Evolutionary conservation across 2,797 vertebrate species (phyloP).

Genomic region (Carduelis carduelis): DNA sequence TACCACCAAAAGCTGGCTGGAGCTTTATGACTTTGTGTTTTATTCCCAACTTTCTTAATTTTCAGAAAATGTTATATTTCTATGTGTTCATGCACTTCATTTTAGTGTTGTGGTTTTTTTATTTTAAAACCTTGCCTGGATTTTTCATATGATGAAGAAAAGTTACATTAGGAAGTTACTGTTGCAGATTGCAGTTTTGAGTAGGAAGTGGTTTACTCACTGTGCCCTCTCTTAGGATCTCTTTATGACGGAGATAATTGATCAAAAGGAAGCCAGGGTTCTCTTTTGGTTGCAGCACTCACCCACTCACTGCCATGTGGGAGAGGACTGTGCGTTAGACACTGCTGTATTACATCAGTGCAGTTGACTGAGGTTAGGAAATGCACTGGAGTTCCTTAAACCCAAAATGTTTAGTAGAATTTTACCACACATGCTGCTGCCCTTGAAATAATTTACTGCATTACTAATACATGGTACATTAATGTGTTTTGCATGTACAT

Average conservation of each 20-base stretch:
- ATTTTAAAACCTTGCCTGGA: background rate
- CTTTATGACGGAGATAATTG: conserved; percentile 1
- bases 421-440: background rate
- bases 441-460: background rate
- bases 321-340: background rate
- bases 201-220: conserved; percentile 40
- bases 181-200: background rate
- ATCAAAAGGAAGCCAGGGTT: conserved; percentile 40
- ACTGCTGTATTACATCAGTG: conserved; percentile 1
- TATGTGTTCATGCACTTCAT: background rate
- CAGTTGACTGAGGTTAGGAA: conserved; percentile 20
- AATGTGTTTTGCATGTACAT: background rate
- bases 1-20: background rate
- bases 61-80: background rate
- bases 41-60: background rate
- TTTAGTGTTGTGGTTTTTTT: background rate
- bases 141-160: background rate
- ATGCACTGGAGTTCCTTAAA: background rate
- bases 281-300: background rate
- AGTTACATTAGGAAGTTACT: background rate
- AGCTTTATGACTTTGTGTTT: background rate
- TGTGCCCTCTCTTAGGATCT: background rate
- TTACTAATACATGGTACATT: background rate
- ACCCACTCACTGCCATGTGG: background rate
- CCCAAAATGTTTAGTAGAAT: background rate